Conservation (phyloP, 2,888 invertebrate species). For the Drosophila koepferae region DNA sequence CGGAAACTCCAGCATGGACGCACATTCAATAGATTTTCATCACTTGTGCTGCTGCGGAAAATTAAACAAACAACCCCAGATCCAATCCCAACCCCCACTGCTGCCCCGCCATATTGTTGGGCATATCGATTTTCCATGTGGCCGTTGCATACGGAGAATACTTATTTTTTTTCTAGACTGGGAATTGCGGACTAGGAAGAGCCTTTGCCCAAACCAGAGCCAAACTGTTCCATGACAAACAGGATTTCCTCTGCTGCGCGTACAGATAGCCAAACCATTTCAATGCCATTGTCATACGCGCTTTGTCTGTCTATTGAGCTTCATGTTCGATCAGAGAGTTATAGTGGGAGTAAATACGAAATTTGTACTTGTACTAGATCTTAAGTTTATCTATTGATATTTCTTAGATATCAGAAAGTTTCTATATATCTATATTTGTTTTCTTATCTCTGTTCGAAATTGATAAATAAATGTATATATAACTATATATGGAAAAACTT, state of each 20-base stretch:
- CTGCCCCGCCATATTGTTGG: slow-evolving; percentile 48
- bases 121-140: slow-evolving; percentile 69
- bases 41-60: slow-evolving; percentile 75
- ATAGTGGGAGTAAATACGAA: neutral
- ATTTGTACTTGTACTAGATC: neutral
- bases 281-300: slow-evolving; percentile 24
- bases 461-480: neutral
- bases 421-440: too few relatives aligned
- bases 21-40: slow-evolving; percentile 80
- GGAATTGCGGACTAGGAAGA: slow-evolving; percentile 1
- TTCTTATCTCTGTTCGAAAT: neutral
- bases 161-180: slow-evolving; percentile 17
- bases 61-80: slow-evolving; percentile 80
- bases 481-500: neutral
- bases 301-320: slow-evolving; percentile 16
- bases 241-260: slow-evolving; percentile 65
- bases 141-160: slow-evolving; percentile 12
- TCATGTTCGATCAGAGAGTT: slow-evolving; percentile 45
- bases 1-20: slow-evolving; percentile 44
- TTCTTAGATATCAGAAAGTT: too few relatives aligned
- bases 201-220: slow-evolving; percentile 30
- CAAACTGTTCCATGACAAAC: slow-evolving; percentile 40
- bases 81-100: slow-evolving; percentile 18
- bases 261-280: slow-evolving; percentile 54
- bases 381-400: neutral